Percentiles rank a stretch among this genome's conserved stretches.
Conservation (phyloP, 2,888 invertebrate genomes). For the Apamea epomidion region DNA sequence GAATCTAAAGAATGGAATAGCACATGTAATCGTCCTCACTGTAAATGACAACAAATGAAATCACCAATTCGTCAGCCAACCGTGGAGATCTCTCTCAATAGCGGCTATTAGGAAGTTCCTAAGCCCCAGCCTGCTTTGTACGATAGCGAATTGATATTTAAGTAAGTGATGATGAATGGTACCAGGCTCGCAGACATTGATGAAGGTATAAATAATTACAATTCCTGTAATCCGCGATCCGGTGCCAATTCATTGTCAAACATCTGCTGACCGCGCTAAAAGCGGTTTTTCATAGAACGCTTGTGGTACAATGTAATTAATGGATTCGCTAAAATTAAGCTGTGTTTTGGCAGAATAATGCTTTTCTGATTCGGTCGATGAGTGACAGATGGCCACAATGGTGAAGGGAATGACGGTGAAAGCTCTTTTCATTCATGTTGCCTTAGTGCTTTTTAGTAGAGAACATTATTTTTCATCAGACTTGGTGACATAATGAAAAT, state of each 20-base stretch:
- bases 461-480: neutral
- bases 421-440: constrained; percentile 24
- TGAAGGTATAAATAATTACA: constrained; percentile 43
- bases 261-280: constrained; percentile 28
- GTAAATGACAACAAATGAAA: neutral
- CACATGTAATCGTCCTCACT: neutral
- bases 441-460: neutral
- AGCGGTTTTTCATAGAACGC: constrained; percentile 17
- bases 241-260: constrained; percentile 49
- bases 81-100: neutral
- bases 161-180: neutral
- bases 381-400: constrained; percentile 40
- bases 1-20: neutral
- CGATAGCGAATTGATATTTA: neutral
- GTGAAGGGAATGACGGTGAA: neutral
- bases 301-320: constrained; percentile 36
- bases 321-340: constrained; percentile 38
- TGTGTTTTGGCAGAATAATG: constrained; percentile 40
- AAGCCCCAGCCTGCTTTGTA: neutral
- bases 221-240: constrained; percentile 19
- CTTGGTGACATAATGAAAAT: neutral
- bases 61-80: neutral
- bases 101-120: neutral
- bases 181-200: constrained; percentile 26
- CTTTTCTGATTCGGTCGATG: constrained; percentile 17